Evolutionary conservation across 30 jellyfish, hydroid and myxozoan genomes (phyloP), one percentile per base, ranked within the genome.

Genomic region (Mastigias papua): DNA sequence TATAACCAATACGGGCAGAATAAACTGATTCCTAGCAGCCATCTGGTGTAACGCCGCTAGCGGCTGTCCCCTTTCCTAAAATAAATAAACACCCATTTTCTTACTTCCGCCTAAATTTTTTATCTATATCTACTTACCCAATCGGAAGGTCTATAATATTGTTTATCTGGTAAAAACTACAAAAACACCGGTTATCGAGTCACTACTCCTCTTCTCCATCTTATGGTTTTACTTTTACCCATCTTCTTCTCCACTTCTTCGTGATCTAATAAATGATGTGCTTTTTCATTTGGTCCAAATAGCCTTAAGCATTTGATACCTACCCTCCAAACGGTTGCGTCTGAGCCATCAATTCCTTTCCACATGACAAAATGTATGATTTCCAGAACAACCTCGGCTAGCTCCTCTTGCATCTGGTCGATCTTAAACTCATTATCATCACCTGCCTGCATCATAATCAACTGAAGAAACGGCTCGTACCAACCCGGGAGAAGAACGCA

Each of bases 261-360:
- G n/a, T n/a, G n/a, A n/a, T n/a, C n/a, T n/a, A n/a, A n/a, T n/a
- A n/a, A n/a, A n/a, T n/a, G n/a, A n/a, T n/a, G n/a, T n/a, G n/a
- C n/a, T n/a, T n/a, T n/a, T n/a, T n/a, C n/a, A n/a, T n/a, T n/a
- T n/a, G n/a, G n/a, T n/a, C n/a, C n/a, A n/a, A n/a, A n/a, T n/a
- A n/a, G n/a, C n/a, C n/a, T n/a, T 8, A 46, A 46, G 16, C 16
- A 6, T 25, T 54, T 54, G 67, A 25, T 11, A 54, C 71, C 15
- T 30, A 93, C 98, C 92, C 68, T 83, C 98, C 98, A 93, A 9
- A 97, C 96, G 9, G 86, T 73, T 0, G 73, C 21, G 48, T 93
- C 97, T 19, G 98, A 89, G 54, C 98, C 98, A 68, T 76, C 96
- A 0, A 93, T 84, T 2, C 97, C 98, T 49, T 82, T 72, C 98